Evolutionary conservation across 2,888 invertebrate species (phyloP), one percentile per base, ranked within the genome.

Genomic region (Conistra vaccinii): DNA sequence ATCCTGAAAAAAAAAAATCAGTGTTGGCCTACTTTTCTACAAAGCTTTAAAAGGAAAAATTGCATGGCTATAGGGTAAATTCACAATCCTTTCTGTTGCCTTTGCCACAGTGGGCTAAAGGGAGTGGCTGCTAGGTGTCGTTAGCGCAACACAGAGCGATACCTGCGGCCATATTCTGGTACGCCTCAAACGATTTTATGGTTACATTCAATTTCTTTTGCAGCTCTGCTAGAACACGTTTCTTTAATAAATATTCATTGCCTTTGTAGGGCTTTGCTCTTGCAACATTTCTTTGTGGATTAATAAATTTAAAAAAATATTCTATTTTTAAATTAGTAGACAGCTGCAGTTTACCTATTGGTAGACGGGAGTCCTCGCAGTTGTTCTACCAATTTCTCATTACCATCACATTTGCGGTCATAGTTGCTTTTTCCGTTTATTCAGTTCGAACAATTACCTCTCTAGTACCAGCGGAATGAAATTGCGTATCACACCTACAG

Each of bases 111-210:
- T 73, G 73, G 74, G 83, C 66, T 74, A 75, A 83, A 83, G 82
- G 85, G 78, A 78, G 76, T 78, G 74, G 73, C 51, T 71, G 67
- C 81, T 77, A 88, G 88, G 90, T 89, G 89, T 88, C 83, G 79
- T 81, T 83, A 82, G 83, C 81, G 82, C 78, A 71, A 70, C 83
- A 80, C 83, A 82, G 84, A 89, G 81, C 84, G 87, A 80, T 86
- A 84, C 87, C 80, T 84, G 81, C 45, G 39, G 57, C 32, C 81
- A 3, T 91, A 92, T 89, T 91, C 89, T 85, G 84, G 29, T 26
- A 60, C 17, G 10, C 45, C 75, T 57, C n/a, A 35, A 48, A 61
- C 32, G 39, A 57, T 29, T 57, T 66, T n/a, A 51, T 58, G 42
- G 20, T 53, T 51, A 12, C 39, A 17, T 32, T 45, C 14, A n/a